Percentiles rank a stretch among this genome's conserved stretches.
Evolutionary conservation across 2,888 invertebrate species (phyloP).

Genomic region (Mythimna loreyi): DNA sequence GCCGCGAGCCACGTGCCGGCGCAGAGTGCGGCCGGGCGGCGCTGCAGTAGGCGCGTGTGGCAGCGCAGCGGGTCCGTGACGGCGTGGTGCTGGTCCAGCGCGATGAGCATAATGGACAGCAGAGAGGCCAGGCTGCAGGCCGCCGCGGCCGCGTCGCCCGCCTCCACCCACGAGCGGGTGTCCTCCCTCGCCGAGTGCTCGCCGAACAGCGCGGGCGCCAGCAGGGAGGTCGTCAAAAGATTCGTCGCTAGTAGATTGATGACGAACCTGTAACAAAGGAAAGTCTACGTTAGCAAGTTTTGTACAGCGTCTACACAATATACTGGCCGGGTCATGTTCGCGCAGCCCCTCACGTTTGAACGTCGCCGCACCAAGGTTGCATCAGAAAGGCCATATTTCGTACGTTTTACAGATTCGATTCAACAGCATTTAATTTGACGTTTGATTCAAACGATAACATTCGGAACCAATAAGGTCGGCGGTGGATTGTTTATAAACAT

Average conservation of each 20-base stretch:
- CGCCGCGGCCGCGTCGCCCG: slow-evolving; percentile 88
- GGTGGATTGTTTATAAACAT: slow-evolving; percentile 68
- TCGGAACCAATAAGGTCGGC: slow-evolving; percentile 38
- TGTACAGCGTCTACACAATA: slow-evolving; percentile 35
- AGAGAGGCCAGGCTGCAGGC: slow-evolving; percentile 83
- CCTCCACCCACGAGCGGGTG: slow-evolving; percentile 91
- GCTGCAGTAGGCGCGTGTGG: slow-evolving; percentile 87
- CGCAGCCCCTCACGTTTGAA: slow-evolving; percentile 46
- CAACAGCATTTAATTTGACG: slow-evolving; percentile 56
- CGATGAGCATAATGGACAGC: slow-evolving; percentile 83
- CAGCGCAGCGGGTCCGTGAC: slow-evolving; percentile 89
- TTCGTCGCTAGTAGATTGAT: slow-evolving; percentile 90
- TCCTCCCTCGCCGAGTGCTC: slow-evolving; percentile 92
- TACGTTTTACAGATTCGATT: slow-evolving; percentile 47
- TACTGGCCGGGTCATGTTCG: slow-evolving; percentile 45
- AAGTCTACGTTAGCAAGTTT: slow-evolving; percentile 59
- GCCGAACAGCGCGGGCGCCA: slow-evolving; percentile 88
- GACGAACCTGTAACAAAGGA: slow-evolving; percentile 92
- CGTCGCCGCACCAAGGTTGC: slow-evolving; percentile 52
- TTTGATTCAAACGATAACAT: slow-evolving; percentile 54
- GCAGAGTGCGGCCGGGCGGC: slow-evolving; percentile 85
- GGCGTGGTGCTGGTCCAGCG: slow-evolving; percentile 90
- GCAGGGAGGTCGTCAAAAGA: slow-evolving; percentile 87
- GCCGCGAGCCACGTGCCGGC: slow-evolving; percentile 90
- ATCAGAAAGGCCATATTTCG: slow-evolving; percentile 61